A percentile compares a stretch with the other conserved stretches of the same genome.
phyloP scores from a whole-genome alignment of 2,797 vertebrate genomes.

The Helostoma temminkii region DNA sequence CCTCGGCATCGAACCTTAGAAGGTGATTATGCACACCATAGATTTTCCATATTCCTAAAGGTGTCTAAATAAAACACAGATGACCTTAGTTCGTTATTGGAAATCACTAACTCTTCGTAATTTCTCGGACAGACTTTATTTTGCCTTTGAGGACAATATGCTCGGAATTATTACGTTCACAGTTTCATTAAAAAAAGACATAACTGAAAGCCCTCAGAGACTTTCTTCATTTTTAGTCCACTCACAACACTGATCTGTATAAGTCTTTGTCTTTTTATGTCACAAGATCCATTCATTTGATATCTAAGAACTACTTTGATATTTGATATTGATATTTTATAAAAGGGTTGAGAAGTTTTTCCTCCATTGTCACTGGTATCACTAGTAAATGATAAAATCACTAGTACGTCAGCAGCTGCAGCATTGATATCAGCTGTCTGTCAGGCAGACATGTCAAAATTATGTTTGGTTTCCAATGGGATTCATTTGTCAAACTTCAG shows the following conservation, averaged over 20 bases:
- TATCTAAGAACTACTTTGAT: too few relatives aligned
- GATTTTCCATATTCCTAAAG: conserved; percentile 78
- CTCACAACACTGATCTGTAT: conserved; percentile 13
- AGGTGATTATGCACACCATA: conserved; percentile 71
- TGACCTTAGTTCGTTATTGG: conserved; percentile 69
- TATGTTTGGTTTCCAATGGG: too few relatives aligned
- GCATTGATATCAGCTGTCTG: too few relatives aligned
- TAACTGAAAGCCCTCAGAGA: conserved; percentile 22
- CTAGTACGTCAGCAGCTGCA: too few relatives aligned
- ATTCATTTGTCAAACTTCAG: too few relatives aligned
- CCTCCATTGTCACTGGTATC: too few relatives aligned
- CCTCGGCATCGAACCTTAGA: not conserved
- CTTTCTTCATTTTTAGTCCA: conserved; percentile 47
- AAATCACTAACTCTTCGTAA: conserved; percentile 66
- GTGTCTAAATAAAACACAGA: conserved; percentile 72
- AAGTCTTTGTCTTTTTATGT: conserved; percentile 14
- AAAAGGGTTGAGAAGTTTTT: too few relatives aligned
- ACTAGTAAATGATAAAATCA: too few relatives aligned
- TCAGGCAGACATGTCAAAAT: too few relatives aligned
- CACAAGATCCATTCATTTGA: too few relatives aligned
- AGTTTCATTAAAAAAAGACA: conserved; percentile 35
- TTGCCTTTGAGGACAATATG: conserved; percentile 60
- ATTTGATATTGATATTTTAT: too few relatives aligned
- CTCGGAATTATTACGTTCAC: conserved; percentile 32
- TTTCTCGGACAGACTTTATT: conserved; percentile 57